Conservation (phyloP, 2,888 invertebrate species). For the Cheiracanthium punctorium region DNA sequence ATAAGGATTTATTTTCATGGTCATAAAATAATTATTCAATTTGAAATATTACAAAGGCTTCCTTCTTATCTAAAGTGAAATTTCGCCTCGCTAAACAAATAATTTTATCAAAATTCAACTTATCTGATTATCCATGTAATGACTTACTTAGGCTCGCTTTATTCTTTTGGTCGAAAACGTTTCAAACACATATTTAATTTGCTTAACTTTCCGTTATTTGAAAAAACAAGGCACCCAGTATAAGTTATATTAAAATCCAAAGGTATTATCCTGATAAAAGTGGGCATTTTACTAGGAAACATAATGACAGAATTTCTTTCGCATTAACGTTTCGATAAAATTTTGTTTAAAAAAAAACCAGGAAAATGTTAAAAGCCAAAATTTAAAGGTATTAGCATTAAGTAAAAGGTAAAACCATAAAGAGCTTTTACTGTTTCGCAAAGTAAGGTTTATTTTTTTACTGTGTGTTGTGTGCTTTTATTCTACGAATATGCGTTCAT, state of each 20-base stretch:
- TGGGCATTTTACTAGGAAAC: not conserved
- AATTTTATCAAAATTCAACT: not conserved
- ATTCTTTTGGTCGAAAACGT: not conserved
- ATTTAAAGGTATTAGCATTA: slow-evolving; percentile 26
- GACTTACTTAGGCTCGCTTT: not conserved
- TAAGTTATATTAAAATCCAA: slow-evolving; percentile 4
- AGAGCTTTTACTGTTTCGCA: slow-evolving; percentile 7
- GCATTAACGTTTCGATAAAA: not conserved
- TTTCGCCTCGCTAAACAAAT: no score
- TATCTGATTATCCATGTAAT: not conserved
- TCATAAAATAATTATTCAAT: no score
- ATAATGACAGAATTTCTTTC: slow-evolving; percentile 2
- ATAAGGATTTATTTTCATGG: no score
- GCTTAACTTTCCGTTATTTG: slow-evolving; percentile 10
- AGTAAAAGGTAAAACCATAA: slow-evolving; percentile 1
- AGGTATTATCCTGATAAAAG: not conserved
- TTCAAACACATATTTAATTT: not conserved
- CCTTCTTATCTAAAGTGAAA: no score
- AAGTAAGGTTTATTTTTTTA: no score
- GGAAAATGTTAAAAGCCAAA: slow-evolving; percentile 5
- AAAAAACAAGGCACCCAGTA: not conserved
- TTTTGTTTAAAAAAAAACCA: not conserved
- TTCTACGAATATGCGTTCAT: no score
- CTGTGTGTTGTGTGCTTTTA: no score
- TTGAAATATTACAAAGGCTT: no score